phyloP scores from a whole-genome alignment of 2,888 invertebrate species.

The Cryptus armator region DNA sequence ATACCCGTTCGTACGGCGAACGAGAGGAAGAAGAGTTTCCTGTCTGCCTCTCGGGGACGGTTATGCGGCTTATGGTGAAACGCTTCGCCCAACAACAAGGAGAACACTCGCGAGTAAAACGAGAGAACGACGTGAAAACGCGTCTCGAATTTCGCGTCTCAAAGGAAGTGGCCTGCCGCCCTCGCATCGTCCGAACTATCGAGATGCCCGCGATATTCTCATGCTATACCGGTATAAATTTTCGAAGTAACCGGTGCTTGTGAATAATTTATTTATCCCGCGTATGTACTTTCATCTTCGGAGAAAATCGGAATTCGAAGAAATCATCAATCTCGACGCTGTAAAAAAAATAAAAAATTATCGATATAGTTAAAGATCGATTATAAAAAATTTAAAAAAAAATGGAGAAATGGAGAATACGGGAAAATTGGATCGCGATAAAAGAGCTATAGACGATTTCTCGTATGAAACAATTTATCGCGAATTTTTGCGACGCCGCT shows the following conservation, averaged over 20 bases:
- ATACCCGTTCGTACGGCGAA: conserved; percentile 47
- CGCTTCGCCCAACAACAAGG: conserved; percentile 27
- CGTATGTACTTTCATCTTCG: not conserved
- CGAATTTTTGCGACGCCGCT: conserved; percentile 47
- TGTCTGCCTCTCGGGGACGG: conserved; percentile 42
- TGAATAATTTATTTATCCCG: conserved; percentile 29
- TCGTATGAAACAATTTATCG: conserved; percentile 71
- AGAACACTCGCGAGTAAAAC: conserved; percentile 27
- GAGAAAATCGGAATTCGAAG: conserved; percentile 35
- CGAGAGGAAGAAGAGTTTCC: conserved; percentile 62
- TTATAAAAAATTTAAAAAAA: not conserved
- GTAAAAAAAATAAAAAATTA: not conserved
- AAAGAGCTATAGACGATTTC: conserved; percentile 67
- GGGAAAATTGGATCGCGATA: conserved; percentile 70
- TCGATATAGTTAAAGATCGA: conserved; percentile 23
- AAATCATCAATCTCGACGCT: not conserved
- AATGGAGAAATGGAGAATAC: not conserved
- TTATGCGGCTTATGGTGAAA: conserved; percentile 26
- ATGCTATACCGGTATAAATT: too few species aligned
- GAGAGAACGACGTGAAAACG: conserved; percentile 59
- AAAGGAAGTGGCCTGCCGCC: conserved; percentile 62
- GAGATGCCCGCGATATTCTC: not conserved
- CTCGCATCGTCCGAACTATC: conserved; percentile 8
- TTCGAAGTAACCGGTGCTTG: not conserved
- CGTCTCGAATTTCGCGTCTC: conserved; percentile 63